phyloP scores from a whole-genome alignment of 1,140 invertebrate species.

The Drosophila parabipectinata region DNA sequence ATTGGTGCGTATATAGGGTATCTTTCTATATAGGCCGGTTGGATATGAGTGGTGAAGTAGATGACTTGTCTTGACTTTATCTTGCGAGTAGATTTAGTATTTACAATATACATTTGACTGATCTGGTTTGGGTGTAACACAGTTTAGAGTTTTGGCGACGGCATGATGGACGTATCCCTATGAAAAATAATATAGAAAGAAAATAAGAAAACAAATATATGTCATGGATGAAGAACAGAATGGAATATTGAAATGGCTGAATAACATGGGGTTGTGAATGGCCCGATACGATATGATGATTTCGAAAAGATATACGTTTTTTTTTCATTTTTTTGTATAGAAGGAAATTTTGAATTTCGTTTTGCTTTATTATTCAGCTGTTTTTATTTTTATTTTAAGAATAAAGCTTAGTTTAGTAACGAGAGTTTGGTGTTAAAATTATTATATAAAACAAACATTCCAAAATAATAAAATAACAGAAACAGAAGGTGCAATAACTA shows the following conservation, averaged over 20 bases:
- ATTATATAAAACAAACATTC: conserved; percentile 18
- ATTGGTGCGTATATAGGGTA: conserved; percentile 14
- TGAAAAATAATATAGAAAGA: conserved; percentile 74
- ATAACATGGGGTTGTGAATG: conserved; percentile 19
- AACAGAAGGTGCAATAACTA: conserved; percentile 20
- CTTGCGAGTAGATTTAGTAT: conserved; percentile 58
- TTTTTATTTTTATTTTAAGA: conserved; percentile 22
- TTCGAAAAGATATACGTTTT: conserved; percentile 21
- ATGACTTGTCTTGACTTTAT: conserved; percentile 58
- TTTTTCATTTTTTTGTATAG: conserved; percentile 13
- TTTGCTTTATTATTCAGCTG: conserved; percentile 61
- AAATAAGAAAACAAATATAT: conserved; percentile 74
- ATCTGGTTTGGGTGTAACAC: conserved; percentile 61
- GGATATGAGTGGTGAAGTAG: conserved; percentile 41
- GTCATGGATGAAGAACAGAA: conserved; percentile 62
- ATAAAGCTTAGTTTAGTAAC: conserved; percentile 38
- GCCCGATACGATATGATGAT: conserved; percentile 1
- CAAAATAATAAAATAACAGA: conserved; percentile 7
- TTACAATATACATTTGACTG: conserved; percentile 63
- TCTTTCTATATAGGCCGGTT: conserved; percentile 25
- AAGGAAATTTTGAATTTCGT: conserved; percentile 62
- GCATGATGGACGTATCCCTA: conserved; percentile 79
- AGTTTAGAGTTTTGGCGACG: conserved; percentile 80
- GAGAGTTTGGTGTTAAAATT: conserved; percentile 6
- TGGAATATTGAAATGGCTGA: conserved; percentile 21